Conservation (phyloP, 1,140 invertebrate species). For the Chrysomallon squamiferum region DNA sequence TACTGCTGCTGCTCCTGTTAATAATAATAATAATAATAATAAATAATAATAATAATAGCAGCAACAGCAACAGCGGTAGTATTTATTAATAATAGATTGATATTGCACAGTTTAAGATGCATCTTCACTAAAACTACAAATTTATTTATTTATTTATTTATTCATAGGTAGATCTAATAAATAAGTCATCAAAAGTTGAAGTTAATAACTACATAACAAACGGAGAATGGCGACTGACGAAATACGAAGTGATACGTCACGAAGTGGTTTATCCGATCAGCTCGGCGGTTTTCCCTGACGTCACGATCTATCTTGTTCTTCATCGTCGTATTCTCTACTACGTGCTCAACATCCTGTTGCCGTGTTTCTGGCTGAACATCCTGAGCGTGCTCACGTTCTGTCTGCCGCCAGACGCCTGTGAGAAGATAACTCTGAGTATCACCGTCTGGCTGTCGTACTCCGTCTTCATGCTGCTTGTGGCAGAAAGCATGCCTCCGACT, state of each 20-base stretch:
- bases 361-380: constrained; percentile 58
- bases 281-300: constrained; percentile 67
- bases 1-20: too few species aligned
- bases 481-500: constrained; percentile 62
- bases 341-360: constrained; percentile 55
- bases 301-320: constrained; percentile 64
- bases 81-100: too few species aligned
- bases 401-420: constrained; percentile 59
- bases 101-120: too few species aligned
- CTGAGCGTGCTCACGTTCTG: constrained; percentile 58
- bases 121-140: too few species aligned
- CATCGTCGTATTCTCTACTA: constrained; percentile 53
- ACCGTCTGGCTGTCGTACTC: constrained; percentile 62
- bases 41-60: too few species aligned
- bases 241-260: constrained; percentile 36
- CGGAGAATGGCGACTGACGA: constrained; percentile 50
- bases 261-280: constrained; percentile 50
- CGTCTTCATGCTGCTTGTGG: constrained; percentile 63
- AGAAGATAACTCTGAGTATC: constrained; percentile 62
- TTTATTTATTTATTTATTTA: too few species aligned
- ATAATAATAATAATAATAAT: too few species aligned
- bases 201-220: constrained; percentile 48
- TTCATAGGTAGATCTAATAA: constrained; percentile 67
- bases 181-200: constrained; percentile 37
- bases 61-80: too few species aligned